Evolutionary conservation across 2,113 vertebrate genomes (phyloP).

Genomic region (Channa maculata): DNA sequence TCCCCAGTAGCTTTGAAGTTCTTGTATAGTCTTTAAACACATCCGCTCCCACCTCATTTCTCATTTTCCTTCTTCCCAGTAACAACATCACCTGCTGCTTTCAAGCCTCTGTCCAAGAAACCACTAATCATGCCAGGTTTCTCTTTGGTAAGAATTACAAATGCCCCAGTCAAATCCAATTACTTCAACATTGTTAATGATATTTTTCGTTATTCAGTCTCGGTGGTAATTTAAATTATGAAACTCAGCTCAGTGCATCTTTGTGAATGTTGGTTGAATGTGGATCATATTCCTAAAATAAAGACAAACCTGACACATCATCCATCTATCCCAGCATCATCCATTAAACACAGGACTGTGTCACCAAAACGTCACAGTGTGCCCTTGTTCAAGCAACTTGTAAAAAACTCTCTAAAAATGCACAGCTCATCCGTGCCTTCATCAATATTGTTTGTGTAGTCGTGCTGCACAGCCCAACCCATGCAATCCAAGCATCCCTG

Average conservation of each 20-base stretch:
- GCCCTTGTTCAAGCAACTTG: conserved; percentile 35
- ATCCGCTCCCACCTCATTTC: conserved; percentile 22
- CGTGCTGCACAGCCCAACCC: conserved; percentile 16
- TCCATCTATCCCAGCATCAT: neutral
- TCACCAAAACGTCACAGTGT: conserved; percentile 3
- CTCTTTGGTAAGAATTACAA: conserved; percentile 4
- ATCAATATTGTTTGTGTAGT: conserved; percentile 55
- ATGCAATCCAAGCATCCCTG: conserved; percentile 48
- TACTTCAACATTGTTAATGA: conserved; percentile 20
- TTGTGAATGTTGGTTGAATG: neutral
- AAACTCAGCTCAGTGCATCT: neutral
- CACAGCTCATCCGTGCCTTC: conserved; percentile 13
- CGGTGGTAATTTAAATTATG: neutral
- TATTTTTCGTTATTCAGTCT: conserved; percentile 3
- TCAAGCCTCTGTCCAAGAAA: conserved; percentile 11
- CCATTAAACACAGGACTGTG: conserved; percentile 6
- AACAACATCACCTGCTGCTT: conserved; percentile 37
- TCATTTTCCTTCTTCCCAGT: conserved; percentile 15
- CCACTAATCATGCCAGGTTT: conserved; percentile 15
- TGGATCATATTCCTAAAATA: neutral
- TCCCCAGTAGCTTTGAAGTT: neutral
- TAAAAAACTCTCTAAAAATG: conserved; percentile 17
- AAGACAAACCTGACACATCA: conserved; percentile 12
- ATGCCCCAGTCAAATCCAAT: conserved; percentile 33
- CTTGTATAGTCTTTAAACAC: conserved; percentile 5